Evolutionary conservation across 64 coral and sea anemone species (phyloP).

Genomic region (Stylophora pistillata): DNA sequence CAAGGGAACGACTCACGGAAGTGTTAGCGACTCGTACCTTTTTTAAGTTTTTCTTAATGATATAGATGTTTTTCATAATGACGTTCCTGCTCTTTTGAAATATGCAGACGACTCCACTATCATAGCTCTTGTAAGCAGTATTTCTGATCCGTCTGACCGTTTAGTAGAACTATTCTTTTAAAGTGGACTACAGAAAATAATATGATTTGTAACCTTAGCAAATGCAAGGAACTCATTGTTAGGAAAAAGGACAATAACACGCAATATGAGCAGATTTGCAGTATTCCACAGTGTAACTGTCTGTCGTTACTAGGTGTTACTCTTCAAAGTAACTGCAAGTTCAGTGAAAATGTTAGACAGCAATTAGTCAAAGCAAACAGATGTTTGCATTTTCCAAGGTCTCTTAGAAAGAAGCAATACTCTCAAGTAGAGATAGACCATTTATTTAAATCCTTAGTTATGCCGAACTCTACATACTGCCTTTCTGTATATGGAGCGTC

Average conservation of each 20-base stretch:
- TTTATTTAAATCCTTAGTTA: conserved; percentile 4
- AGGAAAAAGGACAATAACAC: conserved; percentile 16
- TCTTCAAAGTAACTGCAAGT: conserved; percentile 13
- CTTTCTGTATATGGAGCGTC: too few species aligned
- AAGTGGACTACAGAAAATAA: conserved; percentile 31
- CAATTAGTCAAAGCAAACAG: conserved; percentile 26
- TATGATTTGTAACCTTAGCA: too few species aligned
- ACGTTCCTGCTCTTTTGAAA: conserved; percentile 25
- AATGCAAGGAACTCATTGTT: conserved; percentile 5
- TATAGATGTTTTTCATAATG: conserved; percentile 53
- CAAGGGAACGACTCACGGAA: conserved; percentile 54
- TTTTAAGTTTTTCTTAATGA: too few species aligned
- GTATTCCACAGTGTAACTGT: conserved; percentile 10
- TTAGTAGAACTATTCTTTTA: conserved; percentile 25
- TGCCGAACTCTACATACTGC: too few species aligned
- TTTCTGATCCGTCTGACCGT: conserved; percentile 22
- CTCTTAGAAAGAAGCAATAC: conserved; percentile 30
- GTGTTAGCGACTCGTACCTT: too few species aligned
- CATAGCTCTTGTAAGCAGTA: neutral
- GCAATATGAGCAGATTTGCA: conserved; percentile 5
- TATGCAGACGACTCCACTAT: conserved; percentile 43
- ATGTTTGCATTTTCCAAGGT: conserved; percentile 35
- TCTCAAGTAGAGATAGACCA: conserved; percentile 8
- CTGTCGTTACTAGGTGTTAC: conserved; percentile 9
- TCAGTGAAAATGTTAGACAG: conserved; percentile 1